Evolutionary conservation across 2,888 invertebrate species (phyloP), one percentile per base, ranked within the genome.

Genomic region (Caenorhabditis sp.): DNA sequence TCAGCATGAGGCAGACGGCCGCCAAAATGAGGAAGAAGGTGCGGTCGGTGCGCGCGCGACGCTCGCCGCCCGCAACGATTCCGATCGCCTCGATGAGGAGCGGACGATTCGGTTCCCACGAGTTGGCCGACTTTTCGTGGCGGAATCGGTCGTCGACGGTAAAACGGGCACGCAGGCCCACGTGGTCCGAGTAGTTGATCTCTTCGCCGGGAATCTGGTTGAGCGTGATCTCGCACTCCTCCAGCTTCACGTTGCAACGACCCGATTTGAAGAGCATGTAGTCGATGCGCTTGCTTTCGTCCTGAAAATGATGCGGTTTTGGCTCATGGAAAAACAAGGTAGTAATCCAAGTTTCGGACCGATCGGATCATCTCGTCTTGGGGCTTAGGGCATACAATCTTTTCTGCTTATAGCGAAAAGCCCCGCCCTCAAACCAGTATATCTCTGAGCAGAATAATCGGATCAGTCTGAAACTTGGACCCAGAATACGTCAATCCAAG

Each of bases 221-320:
- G 32, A 83, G 43, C 0, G 80, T 79, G 37, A 80, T 77, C 48
- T 80, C 80, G 46, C 83, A 84, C 30, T 79, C 78, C 15, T 80
- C 78, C 62, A 83, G 43, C 11, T 65, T 63, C 30, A 78, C 81
- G 50, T 81, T 75, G 70, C 78, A 79, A 15, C 85, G 50, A 39
- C 89, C 90, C 46, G 81, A 81, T 72, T 89, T 88, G 89, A 93
- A 94, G 84, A 96, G 91, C 82, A 98, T 93, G 89, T 96, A 95
- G 91, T 98, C 98, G 83, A 98, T 95, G 76, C 96, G 92, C 89
- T 94, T 94, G 17, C 96, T 96, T 43, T 92, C 79, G 27, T 90
- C 82, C 77, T 79, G 43, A 2, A 61, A 62, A 39, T 39, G 5
- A 22, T 24, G 6, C 1, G 17, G 26, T n/a, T n/a, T n/a, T n/a